A percentile compares a stretch with the other conserved stretches of the same genome.
phyloP scores from a whole-genome alignment of 1,140 invertebrate species.

The Drosophila nannoptera region DNA sequence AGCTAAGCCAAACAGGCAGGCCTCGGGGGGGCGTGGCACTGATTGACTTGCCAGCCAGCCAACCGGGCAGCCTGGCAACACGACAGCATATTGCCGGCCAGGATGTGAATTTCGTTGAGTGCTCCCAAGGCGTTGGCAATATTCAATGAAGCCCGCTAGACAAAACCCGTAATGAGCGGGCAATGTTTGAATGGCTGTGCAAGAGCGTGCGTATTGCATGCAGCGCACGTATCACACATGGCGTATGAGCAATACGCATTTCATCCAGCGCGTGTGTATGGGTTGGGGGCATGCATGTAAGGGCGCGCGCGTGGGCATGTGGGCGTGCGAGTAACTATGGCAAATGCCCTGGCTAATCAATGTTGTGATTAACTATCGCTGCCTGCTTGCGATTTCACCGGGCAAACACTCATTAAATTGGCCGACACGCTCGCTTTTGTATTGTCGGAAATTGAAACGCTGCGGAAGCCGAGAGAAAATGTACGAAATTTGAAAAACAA shows the following conservation, averaged over 20 bases:
- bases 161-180: slow-evolving; percentile 25
- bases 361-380: slow-evolving; percentile 26
- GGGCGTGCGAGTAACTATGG: slow-evolving; percentile 8
- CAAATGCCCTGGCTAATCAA: slow-evolving; percentile 26
- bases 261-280: background rate
- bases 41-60: slow-evolving; percentile 35
- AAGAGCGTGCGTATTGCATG: slow-evolving; percentile 8
- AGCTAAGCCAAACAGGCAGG: slow-evolving; percentile 7
- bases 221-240: slow-evolving; percentile 27
- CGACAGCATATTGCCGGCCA: slow-evolving; percentile 13
- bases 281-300: slow-evolving; percentile 10
- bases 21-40: slow-evolving; percentile 16
- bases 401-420: slow-evolving; percentile 17
- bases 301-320: background rate
- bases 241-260: slow-evolving; percentile 37
- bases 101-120: slow-evolving; percentile 11
- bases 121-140: slow-evolving; percentile 25
- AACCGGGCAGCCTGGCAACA: too few species aligned
- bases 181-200: background rate
- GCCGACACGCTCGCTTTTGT: background rate
- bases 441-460: slow-evolving; percentile 3
- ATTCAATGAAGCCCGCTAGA: slow-evolving; percentile 28
- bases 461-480: background rate
- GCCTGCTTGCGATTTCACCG: slow-evolving; percentile 10
- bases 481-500: background rate